Evolutionary conservation across 2,888 invertebrate genomes (phyloP), one percentile per base, ranked within the genome.

Genomic region (Drosophila diplacantha): DNA sequence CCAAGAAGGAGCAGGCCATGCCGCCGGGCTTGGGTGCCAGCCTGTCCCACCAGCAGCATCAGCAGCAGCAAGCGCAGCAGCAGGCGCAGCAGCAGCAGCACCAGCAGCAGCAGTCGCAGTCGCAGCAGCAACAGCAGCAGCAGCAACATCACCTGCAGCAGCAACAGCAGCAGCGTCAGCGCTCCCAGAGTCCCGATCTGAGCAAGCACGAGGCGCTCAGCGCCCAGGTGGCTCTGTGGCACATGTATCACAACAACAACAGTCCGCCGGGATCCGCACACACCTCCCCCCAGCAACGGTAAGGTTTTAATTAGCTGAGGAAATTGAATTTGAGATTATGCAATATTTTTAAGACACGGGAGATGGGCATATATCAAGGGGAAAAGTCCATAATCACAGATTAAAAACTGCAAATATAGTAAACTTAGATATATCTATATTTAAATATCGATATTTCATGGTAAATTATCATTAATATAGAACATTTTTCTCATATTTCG

Each of bases 161-260:
- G n/a, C 74, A 68, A 18, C 74, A 77, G 51, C 75, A 77, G 59
- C 82, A 81, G 35, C 83, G 82, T 1, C 87, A 86, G 56, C 78
- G 85, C 50, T 86, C 88, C 2, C 87, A 85, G 64, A 88, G 87
- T 68, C 88, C 90, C 58, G 85, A 91, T 75, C 85, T 91, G 59
- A 84, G 76, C 57, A 83, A 90, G 46, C 83, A 85, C 29, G 87
- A 87, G 53, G 87, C 87, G 12, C 89, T 95, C 55, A 93, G 92
- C 73, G 93, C 93, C 2, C 92, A 95, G 61, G 91, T 95, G 73
- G 93, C 94, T 1, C 90, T 96, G 24, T 95, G 95, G 94, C 95
- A 93, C 71, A 91, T 95, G 82, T 95, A 94, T 89, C 93, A 93
- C 87, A 94, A 93, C 84, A 91, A 91, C 87, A 90, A 88, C 83